Base-by-base conservation (phyloP, 2,113 vertebrate genomes). In the Labeo rohita region DNA sequence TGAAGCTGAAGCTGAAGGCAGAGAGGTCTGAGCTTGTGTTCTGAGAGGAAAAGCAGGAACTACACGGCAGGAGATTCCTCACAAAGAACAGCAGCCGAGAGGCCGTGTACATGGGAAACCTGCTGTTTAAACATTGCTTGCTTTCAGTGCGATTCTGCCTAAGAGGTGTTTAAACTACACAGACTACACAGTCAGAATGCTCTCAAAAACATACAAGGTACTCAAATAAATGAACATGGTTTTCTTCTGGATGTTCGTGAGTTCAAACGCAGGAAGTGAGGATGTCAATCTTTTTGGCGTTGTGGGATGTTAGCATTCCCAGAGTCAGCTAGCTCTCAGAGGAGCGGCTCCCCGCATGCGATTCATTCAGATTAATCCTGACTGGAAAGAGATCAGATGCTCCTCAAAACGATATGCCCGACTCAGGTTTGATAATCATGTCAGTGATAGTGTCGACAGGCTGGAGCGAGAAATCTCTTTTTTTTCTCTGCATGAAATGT, bases 381-480 rank as follows among this genome's bases (percentile, higher is more conserved):
- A 84, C 82, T 89, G 88, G 82, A 85, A 81, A 84, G 70, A 87
- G 70, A 87, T 89, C 88, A 87, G 85, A 89, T 78, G 50, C 78
- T 89, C 83, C 49, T 78, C 66, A 77, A 82, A 86, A 84, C 70
- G 66, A 82, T 66, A 77, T 21, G 23, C 23, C 82, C 15, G 23
- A 52, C 76, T 89, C 76, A 89, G 77, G 84, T 89, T 89, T 89
- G 85, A 87, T 87, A 85, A 89, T 87, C 82, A 82, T 77, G 85
- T 78, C 63, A 81, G 70, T 73, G 85, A 82, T 85, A 85, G 77
- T 84, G 88, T 82, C 75, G 63, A 74, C 82, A n/a, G 78, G 85
- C 68, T 45, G 59, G 61, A 84, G 39, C 21, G 21, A 70, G 56
- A 28, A 61, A 28, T 87, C 47, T 78, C 49, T 68, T 49, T 47